These are phyloP conservation scores for Ramazzottius varieornatus DNA, from an alignment of 2,888 invertebrate genomes.

Conservation along the genomic window DNA sequence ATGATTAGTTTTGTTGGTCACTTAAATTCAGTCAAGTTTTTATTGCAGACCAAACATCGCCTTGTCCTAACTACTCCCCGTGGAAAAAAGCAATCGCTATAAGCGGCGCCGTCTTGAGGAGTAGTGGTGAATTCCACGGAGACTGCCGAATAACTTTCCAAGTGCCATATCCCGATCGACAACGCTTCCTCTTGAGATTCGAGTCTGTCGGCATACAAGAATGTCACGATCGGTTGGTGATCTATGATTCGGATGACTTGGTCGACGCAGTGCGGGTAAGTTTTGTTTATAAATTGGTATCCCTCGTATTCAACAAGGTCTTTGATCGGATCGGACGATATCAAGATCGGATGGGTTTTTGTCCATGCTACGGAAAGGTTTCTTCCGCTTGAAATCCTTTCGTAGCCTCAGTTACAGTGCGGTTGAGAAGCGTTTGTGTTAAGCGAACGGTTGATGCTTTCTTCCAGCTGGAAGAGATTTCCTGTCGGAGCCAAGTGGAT, in stretches of 20 bases:
- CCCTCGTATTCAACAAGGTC: too few relatives aligned
- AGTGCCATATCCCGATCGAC: not conserved
- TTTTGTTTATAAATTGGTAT: not conserved
- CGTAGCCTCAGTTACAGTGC: too few relatives aligned
- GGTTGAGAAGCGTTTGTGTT: not conserved
- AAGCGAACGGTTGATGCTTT: not conserved
- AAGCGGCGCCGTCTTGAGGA: not conserved
- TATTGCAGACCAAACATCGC: not conserved
- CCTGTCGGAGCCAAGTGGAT: slow-evolving; percentile 3
- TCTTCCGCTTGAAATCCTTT: too few relatives aligned
- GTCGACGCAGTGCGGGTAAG: not conserved
- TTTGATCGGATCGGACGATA: too few relatives aligned
- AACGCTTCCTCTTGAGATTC: not conserved
- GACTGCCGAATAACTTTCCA: not conserved
- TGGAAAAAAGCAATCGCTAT: not conserved
- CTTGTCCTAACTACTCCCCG: not conserved
- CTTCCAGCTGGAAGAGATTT: not conserved
- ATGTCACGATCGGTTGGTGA: not conserved
- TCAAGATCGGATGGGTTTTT: too few relatives aligned
- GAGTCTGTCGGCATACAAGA: not conserved
- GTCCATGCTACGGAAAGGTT: too few relatives aligned
- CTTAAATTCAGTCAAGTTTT: too few relatives aligned
- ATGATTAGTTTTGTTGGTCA: too few relatives aligned
- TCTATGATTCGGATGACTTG: not conserved
- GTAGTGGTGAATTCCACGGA: not conserved